phyloP scores from a whole-genome alignment of 2,113 vertebrate species.

The Xerus inauris region DNA sequence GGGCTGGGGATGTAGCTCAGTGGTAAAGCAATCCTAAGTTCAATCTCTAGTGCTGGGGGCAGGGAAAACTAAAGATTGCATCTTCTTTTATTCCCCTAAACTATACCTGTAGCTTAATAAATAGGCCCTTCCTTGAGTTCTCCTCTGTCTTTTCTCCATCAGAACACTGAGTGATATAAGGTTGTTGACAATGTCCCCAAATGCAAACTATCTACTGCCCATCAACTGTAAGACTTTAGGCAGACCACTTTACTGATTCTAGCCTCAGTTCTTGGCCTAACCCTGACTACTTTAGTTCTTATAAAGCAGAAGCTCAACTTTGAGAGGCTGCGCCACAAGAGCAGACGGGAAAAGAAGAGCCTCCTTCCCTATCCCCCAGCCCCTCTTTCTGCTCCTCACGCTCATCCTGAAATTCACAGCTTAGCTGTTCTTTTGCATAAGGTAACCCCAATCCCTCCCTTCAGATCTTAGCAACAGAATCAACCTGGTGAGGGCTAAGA shows the following conservation, averaged over 20 bases:
- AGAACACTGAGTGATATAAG: background rate
- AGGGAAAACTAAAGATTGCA: background rate
- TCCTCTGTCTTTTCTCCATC: background rate
- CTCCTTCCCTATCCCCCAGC: too few species aligned
- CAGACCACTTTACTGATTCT: background rate
- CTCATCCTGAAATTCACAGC: background rate
- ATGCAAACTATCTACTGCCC: background rate
- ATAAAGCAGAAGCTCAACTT: background rate
- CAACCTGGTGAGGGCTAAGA: constrained; percentile 57
- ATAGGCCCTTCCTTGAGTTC: background rate
- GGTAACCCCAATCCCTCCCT: constrained; percentile 58
- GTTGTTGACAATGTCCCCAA: background rate
- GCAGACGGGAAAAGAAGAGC: background rate
- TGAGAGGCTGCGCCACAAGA: background rate
- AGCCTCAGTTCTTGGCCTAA: background rate
- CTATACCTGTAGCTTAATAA: background rate
- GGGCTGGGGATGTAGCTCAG: too few species aligned
- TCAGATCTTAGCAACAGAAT: constrained; percentile 37
- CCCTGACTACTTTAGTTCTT: background rate
- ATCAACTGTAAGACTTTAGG: background rate
- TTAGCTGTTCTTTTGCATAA: constrained; percentile 58
- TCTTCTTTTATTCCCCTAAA: constrained; percentile 11
- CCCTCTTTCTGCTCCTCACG: background rate
- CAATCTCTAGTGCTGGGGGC: too few species aligned
- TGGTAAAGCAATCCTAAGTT: too few species aligned